Evolutionary conservation across 2,113 vertebrate genomes (phyloP).

Genomic region (Nothoprocta pentlandii): DNA sequence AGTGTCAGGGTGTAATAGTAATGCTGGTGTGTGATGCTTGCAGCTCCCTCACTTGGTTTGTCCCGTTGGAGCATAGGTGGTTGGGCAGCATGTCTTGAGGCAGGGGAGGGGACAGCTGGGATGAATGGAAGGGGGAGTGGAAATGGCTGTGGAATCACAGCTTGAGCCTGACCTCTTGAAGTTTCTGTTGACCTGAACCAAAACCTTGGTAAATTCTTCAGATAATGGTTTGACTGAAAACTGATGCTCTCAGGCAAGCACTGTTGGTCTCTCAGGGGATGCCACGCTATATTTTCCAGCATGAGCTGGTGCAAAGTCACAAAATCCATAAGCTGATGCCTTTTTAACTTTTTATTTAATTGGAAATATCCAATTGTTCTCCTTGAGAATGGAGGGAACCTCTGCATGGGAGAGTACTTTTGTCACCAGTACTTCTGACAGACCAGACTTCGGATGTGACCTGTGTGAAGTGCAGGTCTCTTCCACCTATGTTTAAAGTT

Average conservation of each 20-base stretch:
- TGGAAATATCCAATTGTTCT: background rate
- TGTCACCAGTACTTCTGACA: background rate
- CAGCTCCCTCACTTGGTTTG: background rate
- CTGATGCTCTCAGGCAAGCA: background rate
- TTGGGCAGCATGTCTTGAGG: background rate
- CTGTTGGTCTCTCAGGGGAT: background rate
- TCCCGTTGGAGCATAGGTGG: background rate
- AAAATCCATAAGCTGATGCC: background rate
- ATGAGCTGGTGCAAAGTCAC: background rate
- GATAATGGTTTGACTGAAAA: background rate
- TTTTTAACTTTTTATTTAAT: background rate
- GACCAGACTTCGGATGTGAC: background rate
- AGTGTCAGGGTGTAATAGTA: background rate
- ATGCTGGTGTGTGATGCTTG: background rate
- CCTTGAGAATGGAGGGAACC: no score
- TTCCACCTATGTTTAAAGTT: background rate
- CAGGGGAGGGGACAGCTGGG: background rate
- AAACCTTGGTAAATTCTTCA: background rate
- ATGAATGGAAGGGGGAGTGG: background rate
- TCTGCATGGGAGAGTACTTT: no score
- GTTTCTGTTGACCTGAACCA: background rate
- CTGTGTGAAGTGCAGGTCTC: background rate
- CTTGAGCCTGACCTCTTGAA: background rate
- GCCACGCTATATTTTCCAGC: background rate
- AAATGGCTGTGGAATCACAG: background rate